Base-by-base conservation (phyloP, 2,888 invertebrate genomes). In the Biston betularia region DNA sequence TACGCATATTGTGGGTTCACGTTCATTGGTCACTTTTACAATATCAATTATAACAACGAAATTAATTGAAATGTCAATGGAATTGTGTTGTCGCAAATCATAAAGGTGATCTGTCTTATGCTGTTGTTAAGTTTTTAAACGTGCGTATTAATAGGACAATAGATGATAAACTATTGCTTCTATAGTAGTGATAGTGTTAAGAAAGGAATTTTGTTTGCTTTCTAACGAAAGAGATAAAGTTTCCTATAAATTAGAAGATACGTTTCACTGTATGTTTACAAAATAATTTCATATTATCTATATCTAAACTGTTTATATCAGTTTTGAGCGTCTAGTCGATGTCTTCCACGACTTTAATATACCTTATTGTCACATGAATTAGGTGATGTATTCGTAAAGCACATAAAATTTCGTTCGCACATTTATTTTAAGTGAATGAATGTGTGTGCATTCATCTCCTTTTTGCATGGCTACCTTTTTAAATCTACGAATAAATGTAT, bases 311-410 rank as follows among this genome's bases (percentile, higher is more conserved):
- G 49, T 65, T 60, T 60, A 7, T 42, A 48, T 49, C 55, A 45
- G 54, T 62, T 49, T 65, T 52, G 58, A 71, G 68, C 79, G 82
- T 78, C 79, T 80, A 79, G 73, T 78, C 75, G 76, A 83, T 75
- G 87, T 87, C 86, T 88, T 88, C 87, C 87, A 84, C 72, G 72
- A 65, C 70, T 77, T 70, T 24, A 71, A 64, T 54, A 56, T 60
- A 63, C 49, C 62, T n/a, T 59, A 40, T 68, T 68, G 67, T 66
- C 62, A 66, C 49, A 35, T 48, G 4, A 59, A 58, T 55, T 68
- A 59, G 38, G 38, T 48, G 10, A 42, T 52, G n/a, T 55, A 65
- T 57, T 67, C 48, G 58, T 63, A 60, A 9, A 56, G 60, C 58
- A 65, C 52, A 50, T 50, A 56, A 12, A 38, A 49, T 53, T 45